These are phyloP conservation scores for Cotesia typhae DNA, from an alignment of 1,140 invertebrate genomes.

Conservation along the genomic window DNA sequence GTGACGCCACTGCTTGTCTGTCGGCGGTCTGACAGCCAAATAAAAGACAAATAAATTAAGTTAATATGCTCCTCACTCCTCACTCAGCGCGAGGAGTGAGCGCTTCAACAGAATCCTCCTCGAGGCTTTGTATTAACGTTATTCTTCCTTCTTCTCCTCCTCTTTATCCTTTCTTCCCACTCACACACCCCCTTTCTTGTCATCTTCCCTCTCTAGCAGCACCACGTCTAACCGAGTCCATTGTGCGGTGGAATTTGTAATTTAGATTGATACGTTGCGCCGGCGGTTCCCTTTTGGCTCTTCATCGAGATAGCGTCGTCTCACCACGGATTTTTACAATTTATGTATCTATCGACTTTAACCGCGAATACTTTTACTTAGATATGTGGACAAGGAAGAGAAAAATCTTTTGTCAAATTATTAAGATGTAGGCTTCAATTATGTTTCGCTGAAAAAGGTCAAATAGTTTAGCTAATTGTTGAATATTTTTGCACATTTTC, in stretches of 20 bases:
- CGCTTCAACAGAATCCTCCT: constrained; percentile 35
- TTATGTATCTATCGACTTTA: constrained; percentile 35
- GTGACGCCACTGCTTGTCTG: constrained; percentile 53
- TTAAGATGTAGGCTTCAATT: constrained; percentile 17
- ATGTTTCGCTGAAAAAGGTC: constrained; percentile 17
- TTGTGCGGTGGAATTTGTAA: constrained; percentile 62
- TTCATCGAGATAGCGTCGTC: constrained; percentile 36
- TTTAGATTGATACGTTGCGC: constrained; percentile 59
- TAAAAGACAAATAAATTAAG: constrained; percentile 67
- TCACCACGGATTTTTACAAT: constrained; percentile 30
- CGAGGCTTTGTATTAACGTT: constrained; percentile 33
- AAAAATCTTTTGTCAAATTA: background rate
- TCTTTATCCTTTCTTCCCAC: constrained; percentile 27
- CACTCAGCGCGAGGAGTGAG: background rate
- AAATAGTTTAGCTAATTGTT: background rate
- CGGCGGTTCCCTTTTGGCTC: constrained; percentile 36
- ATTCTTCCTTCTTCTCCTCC: constrained; percentile 28
- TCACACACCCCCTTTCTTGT: constrained; percentile 18
- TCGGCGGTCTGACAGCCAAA: constrained; percentile 60
- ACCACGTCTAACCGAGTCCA: constrained; percentile 36
- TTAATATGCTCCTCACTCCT: constrained; percentile 53
- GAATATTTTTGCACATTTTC: constrained; percentile 11
- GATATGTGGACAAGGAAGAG: background rate
- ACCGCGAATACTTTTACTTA: background rate
- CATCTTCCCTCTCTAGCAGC: constrained; percentile 30